Percentiles rank a stretch among this genome's conserved stretches.
Conservation (phyloP, 2,888 invertebrate species). For the Itoplectis maculator region DNA sequence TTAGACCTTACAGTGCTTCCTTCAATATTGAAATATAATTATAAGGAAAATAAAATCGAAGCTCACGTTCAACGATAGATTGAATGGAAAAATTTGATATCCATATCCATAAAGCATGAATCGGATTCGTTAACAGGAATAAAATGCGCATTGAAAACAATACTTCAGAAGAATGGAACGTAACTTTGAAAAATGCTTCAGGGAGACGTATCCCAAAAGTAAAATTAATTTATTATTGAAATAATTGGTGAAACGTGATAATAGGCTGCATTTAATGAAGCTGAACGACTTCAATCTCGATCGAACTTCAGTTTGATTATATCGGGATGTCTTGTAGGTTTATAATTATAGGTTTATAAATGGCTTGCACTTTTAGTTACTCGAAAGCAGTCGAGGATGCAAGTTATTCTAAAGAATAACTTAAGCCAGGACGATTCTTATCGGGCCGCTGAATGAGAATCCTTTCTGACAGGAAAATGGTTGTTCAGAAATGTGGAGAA, state of each 20-base stretch:
- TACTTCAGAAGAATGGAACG: too few species aligned
- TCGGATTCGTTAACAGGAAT: too few species aligned
- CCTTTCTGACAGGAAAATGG: conserved; percentile 46
- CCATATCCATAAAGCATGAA: too few species aligned
- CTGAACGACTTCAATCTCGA: background rate
- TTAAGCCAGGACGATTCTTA: conserved; percentile 32
- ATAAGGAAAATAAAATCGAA: conserved; percentile 34
- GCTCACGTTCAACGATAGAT: too few species aligned
- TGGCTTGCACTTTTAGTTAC: conserved; percentile 1
- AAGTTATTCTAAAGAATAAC: conserved; percentile 25
- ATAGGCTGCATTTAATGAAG: background rate
- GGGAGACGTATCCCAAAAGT: too few species aligned
- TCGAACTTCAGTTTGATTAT: background rate
- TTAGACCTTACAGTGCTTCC: conserved; percentile 61
- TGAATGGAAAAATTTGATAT: too few species aligned
- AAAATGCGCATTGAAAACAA: too few species aligned
- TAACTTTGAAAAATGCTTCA: too few species aligned
- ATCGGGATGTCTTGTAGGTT: background rate
- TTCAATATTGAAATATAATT: conserved; percentile 70
- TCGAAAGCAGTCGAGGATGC: background rate
- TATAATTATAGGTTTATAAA: background rate
- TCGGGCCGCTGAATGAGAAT: conserved; percentile 34
- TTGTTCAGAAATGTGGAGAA: conserved; percentile 62
- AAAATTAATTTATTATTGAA: too few species aligned
- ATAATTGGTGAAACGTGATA: too few species aligned